Percentiles rank a stretch among this genome's conserved stretches.
phyloP scores from a whole-genome alignment of 1,140 invertebrate genomes.

The Drosophila persimilis region DNA sequence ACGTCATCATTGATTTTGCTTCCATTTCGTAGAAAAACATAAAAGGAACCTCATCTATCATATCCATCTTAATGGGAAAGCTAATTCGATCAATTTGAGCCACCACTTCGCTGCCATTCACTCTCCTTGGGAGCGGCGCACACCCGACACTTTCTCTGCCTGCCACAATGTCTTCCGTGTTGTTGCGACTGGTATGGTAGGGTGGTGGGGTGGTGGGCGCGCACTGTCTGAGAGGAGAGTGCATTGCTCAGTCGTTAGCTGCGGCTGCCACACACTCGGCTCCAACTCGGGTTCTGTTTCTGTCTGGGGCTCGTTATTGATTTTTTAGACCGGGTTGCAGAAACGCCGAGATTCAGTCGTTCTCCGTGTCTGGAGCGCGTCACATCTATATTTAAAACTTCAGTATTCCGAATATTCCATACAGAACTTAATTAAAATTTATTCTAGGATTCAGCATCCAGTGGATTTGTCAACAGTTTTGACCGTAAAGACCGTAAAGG shows the following conservation, averaged over 20 bases:
- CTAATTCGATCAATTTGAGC: not conserved
- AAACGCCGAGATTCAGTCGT: conserved; percentile 20
- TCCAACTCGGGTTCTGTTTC: conserved; percentile 12
- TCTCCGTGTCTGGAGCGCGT: conserved; percentile 21
- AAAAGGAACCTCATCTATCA: too few relatives aligned
- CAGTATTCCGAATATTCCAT: too few relatives aligned
- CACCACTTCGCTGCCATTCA: too few relatives aligned
- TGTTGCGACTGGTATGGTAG: not conserved
- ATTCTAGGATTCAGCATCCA: conserved; percentile 20
- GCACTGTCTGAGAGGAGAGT: conserved; percentile 40
- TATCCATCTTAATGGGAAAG: too few relatives aligned
- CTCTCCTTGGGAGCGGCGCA: too few relatives aligned
- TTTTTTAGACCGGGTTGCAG: conserved; percentile 39
- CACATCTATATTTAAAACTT: too few relatives aligned
- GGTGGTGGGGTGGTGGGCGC: not conserved
- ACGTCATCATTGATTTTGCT: conserved; percentile 22
- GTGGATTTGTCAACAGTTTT: conserved; percentile 29
- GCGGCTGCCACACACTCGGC: not conserved
- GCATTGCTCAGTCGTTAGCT: conserved; percentile 33
- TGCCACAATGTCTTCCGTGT: conserved; percentile 19
- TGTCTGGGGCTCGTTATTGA: conserved; percentile 46
- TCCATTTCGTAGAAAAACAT: not conserved
- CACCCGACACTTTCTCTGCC: not conserved
- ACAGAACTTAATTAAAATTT: too few relatives aligned
- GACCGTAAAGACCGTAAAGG: not conserved